Evolutionary conservation across 2,113 vertebrate species (phyloP), one percentile per base, ranked within the genome.

Genomic region (Heterochromis multidens): DNA sequence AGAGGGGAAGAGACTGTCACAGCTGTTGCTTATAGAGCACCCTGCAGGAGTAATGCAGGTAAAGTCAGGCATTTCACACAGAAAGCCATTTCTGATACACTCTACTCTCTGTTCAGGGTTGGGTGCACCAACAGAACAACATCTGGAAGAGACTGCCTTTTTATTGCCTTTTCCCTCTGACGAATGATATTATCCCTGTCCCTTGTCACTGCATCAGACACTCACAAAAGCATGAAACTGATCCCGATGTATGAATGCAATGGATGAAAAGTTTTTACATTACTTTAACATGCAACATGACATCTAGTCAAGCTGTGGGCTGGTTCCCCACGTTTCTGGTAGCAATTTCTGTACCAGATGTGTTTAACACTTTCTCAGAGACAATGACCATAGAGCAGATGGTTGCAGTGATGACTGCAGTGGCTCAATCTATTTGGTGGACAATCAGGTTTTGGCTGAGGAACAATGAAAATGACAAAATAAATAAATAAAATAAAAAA

Each of bases 261-360:
- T 21, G 17, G 46, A 33, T 40, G 8, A 29, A 17, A 80, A 80
- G 29, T 79, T 83, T 70, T 35, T n/a, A 52, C 19, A 49, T 11
- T 56, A 27, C 77, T 91, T 90, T 88, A 84, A 83, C 83, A 84
- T 87, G 63, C 79, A 52, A 81, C 57, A 23, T 57, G 74, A 58
- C 72, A 83, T 86, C 82, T 83, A 43, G 87, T 79, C 85, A 62
- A 90, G 58, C 87, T 87, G 87, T 72, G 70, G 77, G 27, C 31
- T 31, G 76, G 81, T 90, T 82, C 85, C 87, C 70, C 77, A 81
- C 79, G 83, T 86, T 80, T 92, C 87, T 88, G 87, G 74, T 87
- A 77, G 86, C 88, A 89, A 63, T 91, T 62, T 80, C 61, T 52
- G 79, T 49, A 19, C 77, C 27, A 79, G 43, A 83, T 87, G 82